These are phyloP conservation scores for Amia ocellicauda DNA, from an alignment of 2,113 vertebrate genomes.

Conservation along the genomic window DNA sequence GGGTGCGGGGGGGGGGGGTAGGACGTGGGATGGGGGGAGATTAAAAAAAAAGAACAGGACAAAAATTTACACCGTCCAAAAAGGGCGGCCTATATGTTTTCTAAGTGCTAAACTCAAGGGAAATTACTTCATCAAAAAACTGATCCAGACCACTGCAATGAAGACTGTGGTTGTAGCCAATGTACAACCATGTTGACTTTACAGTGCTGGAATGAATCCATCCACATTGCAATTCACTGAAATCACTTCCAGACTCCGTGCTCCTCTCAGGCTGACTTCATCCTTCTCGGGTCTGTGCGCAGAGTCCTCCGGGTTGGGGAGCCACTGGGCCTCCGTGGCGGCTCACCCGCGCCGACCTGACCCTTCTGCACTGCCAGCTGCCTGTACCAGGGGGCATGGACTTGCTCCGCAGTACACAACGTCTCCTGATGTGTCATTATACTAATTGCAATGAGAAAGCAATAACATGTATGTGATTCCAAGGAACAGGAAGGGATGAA, in stretches of 20 bases:
- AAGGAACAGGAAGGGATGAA: too few species aligned
- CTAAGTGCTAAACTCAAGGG: constrained; percentile 74
- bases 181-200: constrained; percentile 78
- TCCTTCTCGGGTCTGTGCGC: constrained; percentile 50
- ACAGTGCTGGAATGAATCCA: constrained; percentile 76
- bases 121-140: constrained; percentile 83
- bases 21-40: constrained; percentile 25
- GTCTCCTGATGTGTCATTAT: too few species aligned
- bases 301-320: constrained; percentile 3
- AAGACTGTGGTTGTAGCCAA: constrained; percentile 58
- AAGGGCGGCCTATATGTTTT: constrained; percentile 66
- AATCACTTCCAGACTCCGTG: constrained; percentile 80
- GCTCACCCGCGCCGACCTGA: too few species aligned
- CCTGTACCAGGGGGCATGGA: too few species aligned
- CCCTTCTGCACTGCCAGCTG: too few species aligned
- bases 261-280: constrained; percentile 63
- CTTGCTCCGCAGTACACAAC: too few species aligned
- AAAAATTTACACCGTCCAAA: constrained; percentile 49
- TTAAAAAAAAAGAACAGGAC: constrained; percentile 28
- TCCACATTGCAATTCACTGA: constrained; percentile 72
- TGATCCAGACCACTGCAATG: constrained; percentile 64
- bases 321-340: not conserved
- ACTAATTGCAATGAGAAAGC: too few species aligned
- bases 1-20: constrained; percentile 24
- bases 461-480: too few species aligned